Conservation (phyloP, 1,140 invertebrate genomes). For the Cherax destructor region DNA sequence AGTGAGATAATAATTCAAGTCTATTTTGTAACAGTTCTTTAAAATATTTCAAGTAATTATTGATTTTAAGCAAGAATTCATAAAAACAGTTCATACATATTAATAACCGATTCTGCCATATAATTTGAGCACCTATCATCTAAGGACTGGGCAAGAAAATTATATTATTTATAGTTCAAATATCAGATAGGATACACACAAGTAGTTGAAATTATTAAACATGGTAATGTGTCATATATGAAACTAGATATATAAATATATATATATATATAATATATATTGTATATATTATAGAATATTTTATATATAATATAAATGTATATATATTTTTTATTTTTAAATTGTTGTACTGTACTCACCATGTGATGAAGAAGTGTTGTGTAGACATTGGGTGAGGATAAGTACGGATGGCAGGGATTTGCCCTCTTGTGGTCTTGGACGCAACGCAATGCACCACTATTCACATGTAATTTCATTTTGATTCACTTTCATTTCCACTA, state of each 20-base stretch:
- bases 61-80: too few relatives aligned
- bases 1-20: too few relatives aligned
- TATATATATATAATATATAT: conserved; percentile 17
- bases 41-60: too few relatives aligned
- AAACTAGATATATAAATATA: neutral
- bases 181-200: too few relatives aligned
- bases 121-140: too few relatives aligned
- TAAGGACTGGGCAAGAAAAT: too few relatives aligned
- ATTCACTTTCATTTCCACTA: conserved; percentile 63
- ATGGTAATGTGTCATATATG: neutral
- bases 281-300: neutral
- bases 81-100: too few relatives aligned
- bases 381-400: conserved; percentile 49
- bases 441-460: conserved; percentile 36
- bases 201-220: neutral
- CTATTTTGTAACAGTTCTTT: too few relatives aligned
- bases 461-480: conserved; percentile 49
- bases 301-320: neutral
- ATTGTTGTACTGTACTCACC: conserved; percentile 48
- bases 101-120: too few relatives aligned
- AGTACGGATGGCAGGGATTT: conserved; percentile 39
- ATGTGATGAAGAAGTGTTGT: conserved; percentile 40
- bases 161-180: too few relatives aligned
- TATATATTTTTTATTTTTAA: conserved; percentile 1
- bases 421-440: conserved; percentile 42